Conservation (phyloP, 2,113 vertebrate genomes). For the Halichoerus grypus region DNA sequence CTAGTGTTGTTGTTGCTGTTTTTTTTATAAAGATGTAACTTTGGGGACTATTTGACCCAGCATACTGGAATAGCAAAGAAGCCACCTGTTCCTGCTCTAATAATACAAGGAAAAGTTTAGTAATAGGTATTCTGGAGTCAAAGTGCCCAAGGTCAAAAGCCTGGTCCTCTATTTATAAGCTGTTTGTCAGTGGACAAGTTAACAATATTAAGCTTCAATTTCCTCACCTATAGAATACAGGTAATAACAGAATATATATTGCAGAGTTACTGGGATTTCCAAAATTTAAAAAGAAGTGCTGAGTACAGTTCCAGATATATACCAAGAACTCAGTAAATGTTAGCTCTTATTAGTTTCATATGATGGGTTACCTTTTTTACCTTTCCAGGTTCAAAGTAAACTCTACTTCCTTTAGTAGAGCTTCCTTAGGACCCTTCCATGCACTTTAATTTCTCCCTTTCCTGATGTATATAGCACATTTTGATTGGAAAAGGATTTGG, state of each 20-base stretch:
- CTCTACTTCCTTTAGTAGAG: background rate
- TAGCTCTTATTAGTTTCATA: background rate
- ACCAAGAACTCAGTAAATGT: background rate
- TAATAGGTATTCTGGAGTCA: background rate
- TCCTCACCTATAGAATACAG: background rate
- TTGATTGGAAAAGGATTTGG: background rate
- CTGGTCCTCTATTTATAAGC: background rate
- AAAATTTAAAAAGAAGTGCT: background rate
- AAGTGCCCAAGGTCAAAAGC: background rate
- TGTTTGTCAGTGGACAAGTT: background rate
- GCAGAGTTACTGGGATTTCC: background rate
- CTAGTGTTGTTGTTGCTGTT: background rate
- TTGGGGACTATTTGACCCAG: background rate
- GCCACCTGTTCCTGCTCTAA: background rate
- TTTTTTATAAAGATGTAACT: background rate
- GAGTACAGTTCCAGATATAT: background rate
- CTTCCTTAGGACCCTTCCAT: background rate
- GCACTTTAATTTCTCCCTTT: background rate
- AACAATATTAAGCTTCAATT: background rate
- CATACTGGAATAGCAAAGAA: background rate
- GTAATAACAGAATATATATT: background rate
- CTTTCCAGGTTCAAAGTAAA: slow-evolving; percentile 21
- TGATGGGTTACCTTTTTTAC: background rate
- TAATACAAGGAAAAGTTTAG: background rate
- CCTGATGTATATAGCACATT: background rate